Conservation (phyloP, 2,888 invertebrate genomes). For the Morpho deidamia region DNA sequence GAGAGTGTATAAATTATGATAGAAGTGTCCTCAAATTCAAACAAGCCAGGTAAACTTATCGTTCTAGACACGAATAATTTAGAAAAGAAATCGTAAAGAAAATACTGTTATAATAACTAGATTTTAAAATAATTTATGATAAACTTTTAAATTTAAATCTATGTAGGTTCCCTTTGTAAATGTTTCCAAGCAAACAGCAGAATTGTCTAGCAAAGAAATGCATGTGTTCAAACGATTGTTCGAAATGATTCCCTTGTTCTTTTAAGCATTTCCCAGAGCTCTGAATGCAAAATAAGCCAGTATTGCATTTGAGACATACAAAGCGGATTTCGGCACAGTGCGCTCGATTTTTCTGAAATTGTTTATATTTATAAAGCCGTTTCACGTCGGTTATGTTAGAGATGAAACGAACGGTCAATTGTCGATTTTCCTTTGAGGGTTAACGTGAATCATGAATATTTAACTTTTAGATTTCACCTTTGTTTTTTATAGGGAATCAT, state of each 20-base stretch:
- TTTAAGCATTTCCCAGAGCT: slow-evolving; percentile 38
- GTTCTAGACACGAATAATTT: too few species aligned
- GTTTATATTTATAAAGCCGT: slow-evolving; percentile 10
- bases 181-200: background rate
- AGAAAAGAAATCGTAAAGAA: too few species aligned
- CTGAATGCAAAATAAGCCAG: slow-evolving; percentile 45
- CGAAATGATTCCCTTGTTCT: slow-evolving; percentile 15
- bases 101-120: too few species aligned
- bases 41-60: too few species aligned
- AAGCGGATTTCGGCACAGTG: slow-evolving; percentile 18
- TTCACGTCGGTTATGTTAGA: slow-evolving; percentile 3
- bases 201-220: slow-evolving; percentile 5
- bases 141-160: too few species aligned
- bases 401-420: slow-evolving; percentile 14
- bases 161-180: background rate
- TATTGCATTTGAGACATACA: slow-evolving; percentile 39
- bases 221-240: slow-evolving; percentile 6
- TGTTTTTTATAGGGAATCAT: too few species aligned
- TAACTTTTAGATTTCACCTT: slow-evolving; percentile 13
- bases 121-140: too few species aligned
- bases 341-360: slow-evolving; percentile 12
- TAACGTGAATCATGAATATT: too few species aligned
- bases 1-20: too few species aligned
- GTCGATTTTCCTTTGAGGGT: too few species aligned
- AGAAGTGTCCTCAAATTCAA: too few species aligned